A percentile compares a stretch with the other conserved stretches of the same genome.
phyloP scores from a whole-genome alignment of 2,888 invertebrate species.

The Drosophila infuscata region DNA sequence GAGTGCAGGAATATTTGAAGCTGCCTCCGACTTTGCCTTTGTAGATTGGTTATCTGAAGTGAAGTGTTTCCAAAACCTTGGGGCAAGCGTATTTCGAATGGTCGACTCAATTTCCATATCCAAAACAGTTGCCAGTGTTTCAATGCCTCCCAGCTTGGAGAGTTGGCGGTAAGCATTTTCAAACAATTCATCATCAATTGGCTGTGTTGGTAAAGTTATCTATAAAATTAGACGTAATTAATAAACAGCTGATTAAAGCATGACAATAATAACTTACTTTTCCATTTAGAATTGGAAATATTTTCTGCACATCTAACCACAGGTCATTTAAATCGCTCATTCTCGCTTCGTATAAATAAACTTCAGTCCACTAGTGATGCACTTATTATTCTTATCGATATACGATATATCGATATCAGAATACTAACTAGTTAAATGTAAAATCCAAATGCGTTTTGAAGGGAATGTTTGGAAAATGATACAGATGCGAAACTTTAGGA shows the following conservation, averaged over 20 bases:
- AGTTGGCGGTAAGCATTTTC: constrained; percentile 51
- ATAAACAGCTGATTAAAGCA: neutral
- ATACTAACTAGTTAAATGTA: neutral
- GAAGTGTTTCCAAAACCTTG: constrained; percentile 83
- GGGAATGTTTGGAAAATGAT: neutral
- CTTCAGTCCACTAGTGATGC: constrained; percentile 11
- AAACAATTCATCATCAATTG: constrained; percentile 39
- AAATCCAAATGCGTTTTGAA: neutral
- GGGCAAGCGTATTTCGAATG: constrained; percentile 79
- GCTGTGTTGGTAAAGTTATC: constrained; percentile 20
- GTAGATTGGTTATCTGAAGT: constrained; percentile 18
- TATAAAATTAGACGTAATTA: neutral
- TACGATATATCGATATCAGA: neutral
- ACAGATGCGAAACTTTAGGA: neutral
- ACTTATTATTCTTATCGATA: neutral
- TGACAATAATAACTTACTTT: constrained; percentile 50
- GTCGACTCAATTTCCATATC: constrained; percentile 77
- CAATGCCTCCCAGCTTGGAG: constrained; percentile 34
- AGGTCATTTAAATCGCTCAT: constrained; percentile 73
- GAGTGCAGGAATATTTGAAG: constrained; percentile 47
- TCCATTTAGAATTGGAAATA: constrained; percentile 80
- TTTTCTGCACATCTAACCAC: constrained; percentile 71
- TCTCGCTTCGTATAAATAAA: constrained; percentile 18
- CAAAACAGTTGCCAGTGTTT: constrained; percentile 70
- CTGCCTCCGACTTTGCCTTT: constrained; percentile 29